Conservation (phyloP, 2,888 invertebrate genomes). For the Himalopsyche tibetana region DNA sequence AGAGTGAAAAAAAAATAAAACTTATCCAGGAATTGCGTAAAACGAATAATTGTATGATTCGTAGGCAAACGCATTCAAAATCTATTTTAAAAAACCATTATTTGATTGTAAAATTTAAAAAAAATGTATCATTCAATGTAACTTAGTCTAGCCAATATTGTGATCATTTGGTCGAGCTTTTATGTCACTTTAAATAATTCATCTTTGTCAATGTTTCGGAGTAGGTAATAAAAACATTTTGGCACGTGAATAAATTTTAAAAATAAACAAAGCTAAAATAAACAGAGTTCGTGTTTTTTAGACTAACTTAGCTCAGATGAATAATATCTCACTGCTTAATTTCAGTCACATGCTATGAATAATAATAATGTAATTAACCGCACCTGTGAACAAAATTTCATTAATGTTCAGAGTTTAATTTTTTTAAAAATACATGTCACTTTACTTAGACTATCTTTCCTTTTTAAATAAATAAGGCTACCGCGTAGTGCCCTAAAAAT, state of each 20-base stretch:
- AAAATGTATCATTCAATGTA: too few species aligned
- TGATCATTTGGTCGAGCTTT: background rate
- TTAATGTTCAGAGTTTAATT: too few species aligned
- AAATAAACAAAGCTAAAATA: constrained; percentile 35
- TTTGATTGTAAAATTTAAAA: too few species aligned
- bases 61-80: too few species aligned
- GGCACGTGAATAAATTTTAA: constrained; percentile 28
- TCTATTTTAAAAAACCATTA: too few species aligned
- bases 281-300: constrained; percentile 12
- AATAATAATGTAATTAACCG: constrained; percentile 6
- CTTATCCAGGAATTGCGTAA: too few species aligned
- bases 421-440: too few species aligned
- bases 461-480: too few species aligned
- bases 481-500: too few species aligned
- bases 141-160: background rate
- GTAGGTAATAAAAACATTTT: constrained; percentile 35
- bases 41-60: too few species aligned
- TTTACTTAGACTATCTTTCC: too few species aligned
- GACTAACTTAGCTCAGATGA: constrained; percentile 16
- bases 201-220: constrained; percentile 39
- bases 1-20: too few species aligned
- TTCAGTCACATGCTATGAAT: constrained; percentile 31
- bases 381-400: constrained; percentile 9
- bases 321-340: background rate
- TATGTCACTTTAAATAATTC: background rate